phyloP scores from a whole-genome alignment of 1,140 invertebrate genomes.

The Scaptomyza hsui region DNA sequence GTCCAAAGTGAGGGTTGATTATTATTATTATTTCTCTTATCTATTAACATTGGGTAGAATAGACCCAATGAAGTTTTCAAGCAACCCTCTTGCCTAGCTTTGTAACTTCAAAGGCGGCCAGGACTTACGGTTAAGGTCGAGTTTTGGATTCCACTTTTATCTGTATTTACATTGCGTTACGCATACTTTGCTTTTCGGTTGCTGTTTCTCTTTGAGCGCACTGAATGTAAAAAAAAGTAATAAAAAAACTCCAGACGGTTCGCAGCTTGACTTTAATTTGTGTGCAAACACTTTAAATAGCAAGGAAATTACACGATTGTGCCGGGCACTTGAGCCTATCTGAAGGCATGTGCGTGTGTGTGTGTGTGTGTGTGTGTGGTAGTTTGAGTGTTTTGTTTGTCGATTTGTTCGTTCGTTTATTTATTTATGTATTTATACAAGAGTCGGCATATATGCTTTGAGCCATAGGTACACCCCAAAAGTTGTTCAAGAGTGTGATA shows the following conservation, averaged over 20 bases:
- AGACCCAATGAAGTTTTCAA: neutral
- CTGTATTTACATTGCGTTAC: conserved; percentile 69
- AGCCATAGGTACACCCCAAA: conserved; percentile 43
- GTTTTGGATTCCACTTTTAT: conserved; percentile 31
- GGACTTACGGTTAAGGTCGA: neutral
- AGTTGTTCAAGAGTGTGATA: conserved; percentile 28
- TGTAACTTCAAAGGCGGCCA: conserved; percentile 44
- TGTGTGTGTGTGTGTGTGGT: conserved; percentile 18
- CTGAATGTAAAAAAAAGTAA: conserved; percentile 40
- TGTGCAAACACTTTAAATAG: conserved; percentile 78
- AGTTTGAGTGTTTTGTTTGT: conserved; percentile 66
- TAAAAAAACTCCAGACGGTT: conserved; percentile 42
- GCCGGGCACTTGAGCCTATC: conserved; percentile 53
- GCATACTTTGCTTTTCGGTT: conserved; percentile 48
- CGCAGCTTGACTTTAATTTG: conserved; percentile 75
- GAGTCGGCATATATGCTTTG: conserved; percentile 64
- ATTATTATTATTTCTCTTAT: neutral
- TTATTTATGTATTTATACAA: conserved; percentile 79
- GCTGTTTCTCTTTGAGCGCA: conserved; percentile 20
- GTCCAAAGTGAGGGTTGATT: neutral
- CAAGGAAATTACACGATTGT: conserved; percentile 47
- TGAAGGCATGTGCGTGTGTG: conserved; percentile 1
- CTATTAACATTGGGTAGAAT: too few relatives aligned
- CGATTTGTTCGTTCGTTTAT: conserved; percentile 62
- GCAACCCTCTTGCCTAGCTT: conserved; percentile 3